Percentiles rank a stretch among this genome's conserved stretches.
Conservation (phyloP, 2,113 vertebrate genomes). For the Colius striatus region DNA sequence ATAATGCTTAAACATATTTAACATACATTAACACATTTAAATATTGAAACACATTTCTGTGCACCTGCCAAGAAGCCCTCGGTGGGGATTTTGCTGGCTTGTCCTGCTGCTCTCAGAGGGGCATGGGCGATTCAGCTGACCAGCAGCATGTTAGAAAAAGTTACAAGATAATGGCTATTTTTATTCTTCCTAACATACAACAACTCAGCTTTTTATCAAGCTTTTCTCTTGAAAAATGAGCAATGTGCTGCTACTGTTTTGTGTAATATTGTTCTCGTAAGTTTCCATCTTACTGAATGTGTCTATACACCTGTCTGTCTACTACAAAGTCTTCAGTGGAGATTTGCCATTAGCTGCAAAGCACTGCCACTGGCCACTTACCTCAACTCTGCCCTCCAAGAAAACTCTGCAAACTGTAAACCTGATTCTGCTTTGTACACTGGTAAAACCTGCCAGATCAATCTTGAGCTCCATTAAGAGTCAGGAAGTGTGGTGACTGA, state of each 20-base stretch:
- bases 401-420: not conserved
- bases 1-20: not conserved
- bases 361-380: not conserved
- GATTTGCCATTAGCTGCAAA: not conserved
- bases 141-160: not conserved
- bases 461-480: not conserved
- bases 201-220: not conserved
- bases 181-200: not conserved
- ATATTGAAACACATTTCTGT: not conserved
- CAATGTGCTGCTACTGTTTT: not conserved
- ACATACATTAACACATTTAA: not conserved
- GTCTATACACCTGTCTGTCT: rapidly evolving
- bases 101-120: not conserved
- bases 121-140: not conserved
- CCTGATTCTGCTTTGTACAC: not conserved
- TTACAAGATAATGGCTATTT: not conserved
- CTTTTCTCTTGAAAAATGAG: not conserved
- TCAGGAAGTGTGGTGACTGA: not conserved
- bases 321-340: not conserved
- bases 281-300: not conserved
- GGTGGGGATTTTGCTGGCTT: not conserved
- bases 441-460: not conserved
- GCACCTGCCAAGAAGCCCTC: not conserved
- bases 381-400: not conserved
- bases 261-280: not conserved